A percentile compares a stretch with the other conserved stretches of the same genome.
Evolutionary conservation across 2,113 vertebrate genomes (phyloP).

Genomic region (Sceloporus undulatus): DNA sequence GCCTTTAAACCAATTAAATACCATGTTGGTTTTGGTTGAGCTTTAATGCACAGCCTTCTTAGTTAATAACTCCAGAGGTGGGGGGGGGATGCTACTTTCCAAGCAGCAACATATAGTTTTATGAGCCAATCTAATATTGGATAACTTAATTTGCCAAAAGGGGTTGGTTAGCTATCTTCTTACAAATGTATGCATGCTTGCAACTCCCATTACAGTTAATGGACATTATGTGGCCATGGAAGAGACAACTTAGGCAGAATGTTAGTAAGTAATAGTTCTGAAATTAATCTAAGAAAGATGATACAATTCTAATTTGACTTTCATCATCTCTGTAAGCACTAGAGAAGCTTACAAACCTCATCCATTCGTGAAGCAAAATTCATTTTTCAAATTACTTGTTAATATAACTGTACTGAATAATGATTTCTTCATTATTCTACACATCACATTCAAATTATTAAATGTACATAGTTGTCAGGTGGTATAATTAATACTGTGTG

Average conservation of each 20-base stretch:
- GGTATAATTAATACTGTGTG: slow-evolving; percentile 32
- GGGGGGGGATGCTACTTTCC: slow-evolving; percentile 17
- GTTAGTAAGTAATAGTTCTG: slow-evolving; percentile 45
- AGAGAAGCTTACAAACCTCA: slow-evolving; percentile 45
- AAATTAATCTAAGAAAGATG: slow-evolving; percentile 50
- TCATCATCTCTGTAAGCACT: slow-evolving; percentile 25
- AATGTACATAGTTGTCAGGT: slow-evolving; percentile 1
- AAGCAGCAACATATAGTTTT: slow-evolving; percentile 45
- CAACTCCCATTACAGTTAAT: neutral
- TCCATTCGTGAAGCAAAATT: slow-evolving; percentile 40
- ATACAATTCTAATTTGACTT: slow-evolving; percentile 56
- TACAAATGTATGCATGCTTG: slow-evolving; percentile 45
- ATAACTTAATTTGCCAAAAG: slow-evolving; percentile 50
- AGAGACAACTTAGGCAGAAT: slow-evolving; percentile 34
- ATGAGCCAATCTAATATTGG: slow-evolving; percentile 23
- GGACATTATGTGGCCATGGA: slow-evolving; percentile 37
- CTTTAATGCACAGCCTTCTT: neutral
- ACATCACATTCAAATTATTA: slow-evolving; percentile 28
- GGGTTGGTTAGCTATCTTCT: slow-evolving; percentile 21
- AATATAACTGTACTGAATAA: slow-evolving; percentile 31
- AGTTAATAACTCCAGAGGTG: slow-evolving; percentile 4
- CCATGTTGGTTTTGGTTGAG: neutral
- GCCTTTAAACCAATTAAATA: neutral
- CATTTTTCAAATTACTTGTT: slow-evolving; percentile 55
- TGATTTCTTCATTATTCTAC: slow-evolving; percentile 35